A percentile compares a stretch with the other conserved stretches of the same genome.
Conservation (phyloP, 2,888 invertebrate genomes). For the Lordiphosa andalusiaca region DNA sequence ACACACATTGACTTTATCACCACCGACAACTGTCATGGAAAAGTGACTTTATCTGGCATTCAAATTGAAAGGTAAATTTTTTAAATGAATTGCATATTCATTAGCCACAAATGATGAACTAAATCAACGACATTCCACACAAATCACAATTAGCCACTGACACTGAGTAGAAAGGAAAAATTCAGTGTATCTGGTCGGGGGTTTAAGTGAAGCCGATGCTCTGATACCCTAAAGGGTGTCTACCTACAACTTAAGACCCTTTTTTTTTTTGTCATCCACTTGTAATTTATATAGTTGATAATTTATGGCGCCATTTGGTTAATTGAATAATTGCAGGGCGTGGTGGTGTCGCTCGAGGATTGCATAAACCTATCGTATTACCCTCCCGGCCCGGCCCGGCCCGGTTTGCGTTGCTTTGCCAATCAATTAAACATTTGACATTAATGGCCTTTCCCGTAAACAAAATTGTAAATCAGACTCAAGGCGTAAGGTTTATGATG, state of each 20-base stretch:
- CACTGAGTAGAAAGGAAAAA: constrained; percentile 27
- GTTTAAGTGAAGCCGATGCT: no score
- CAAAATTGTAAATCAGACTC: constrained; percentile 32
- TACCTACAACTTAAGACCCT: no score
- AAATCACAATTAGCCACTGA: constrained; percentile 44
- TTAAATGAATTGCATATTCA: constrained; percentile 50
- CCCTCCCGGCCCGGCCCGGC: constrained; percentile 19
- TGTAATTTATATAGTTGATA: constrained; percentile 51
- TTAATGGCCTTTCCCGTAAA: constrained; percentile 13
- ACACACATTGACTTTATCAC: neutral
- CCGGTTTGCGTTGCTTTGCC: constrained; percentile 45
- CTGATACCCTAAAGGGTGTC: no score
- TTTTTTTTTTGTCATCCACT: no score
- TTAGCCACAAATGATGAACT: constrained; percentile 40
- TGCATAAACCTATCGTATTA: constrained; percentile 6
- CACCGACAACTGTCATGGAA: constrained; percentile 25
- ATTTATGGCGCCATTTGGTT: constrained; percentile 73
- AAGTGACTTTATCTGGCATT: constrained; percentile 10
- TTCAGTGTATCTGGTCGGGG: no score
- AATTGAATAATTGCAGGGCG: constrained; percentile 73
- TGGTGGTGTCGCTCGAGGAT: constrained; percentile 34
- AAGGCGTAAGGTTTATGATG: constrained; percentile 23
- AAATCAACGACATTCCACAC: constrained; percentile 58
- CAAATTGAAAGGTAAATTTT: constrained; percentile 11
- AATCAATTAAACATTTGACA: constrained; percentile 31